Conservation (phyloP, 2,113 vertebrate genomes). For the human (Homo sapiens) region GRCh38 chr19:41427001-41427500, state of each 20-base stretch:
- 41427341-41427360: background rate
- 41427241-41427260: background rate
- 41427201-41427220: background rate
- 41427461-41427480: slow-evolving; percentile 10
- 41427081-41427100: too few species aligned
- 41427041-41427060: background rate
- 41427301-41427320: background rate
- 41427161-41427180: background rate
- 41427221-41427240: background rate
- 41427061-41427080: background rate
- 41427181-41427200: background rate
- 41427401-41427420: background rate
- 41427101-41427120: background rate
- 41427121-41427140: too few species aligned
- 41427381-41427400: slow-evolving; percentile 1
- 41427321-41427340: background rate
- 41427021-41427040: background rate
- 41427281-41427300: slow-evolving; percentile 60
- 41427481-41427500: background rate
- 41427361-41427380: background rate
- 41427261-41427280: background rate
- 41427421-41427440: background rate
- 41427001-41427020: too few species aligned
- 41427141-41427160: background rate
- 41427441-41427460: slow-evolving; percentile 58